phyloP scores from a whole-genome alignment of 2,113 vertebrate species.

The Phyllostomus hastatus region DNA sequence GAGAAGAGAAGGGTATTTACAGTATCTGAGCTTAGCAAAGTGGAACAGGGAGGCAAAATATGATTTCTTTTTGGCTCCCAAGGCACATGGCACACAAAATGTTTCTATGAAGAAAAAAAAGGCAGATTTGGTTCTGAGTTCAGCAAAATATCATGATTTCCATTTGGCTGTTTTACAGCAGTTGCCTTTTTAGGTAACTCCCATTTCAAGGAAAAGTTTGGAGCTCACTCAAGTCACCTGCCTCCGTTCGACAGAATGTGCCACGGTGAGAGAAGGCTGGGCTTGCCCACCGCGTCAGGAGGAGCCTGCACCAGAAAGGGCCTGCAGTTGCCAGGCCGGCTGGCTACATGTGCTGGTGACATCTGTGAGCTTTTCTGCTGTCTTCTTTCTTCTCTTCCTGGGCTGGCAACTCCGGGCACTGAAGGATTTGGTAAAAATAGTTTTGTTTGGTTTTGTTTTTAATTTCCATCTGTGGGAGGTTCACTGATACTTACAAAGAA shows the following conservation, averaged over 20 bases:
- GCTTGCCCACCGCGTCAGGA: slow-evolving; percentile 41
- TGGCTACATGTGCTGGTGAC: slow-evolving; percentile 52
- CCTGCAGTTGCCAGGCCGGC: slow-evolving; percentile 62
- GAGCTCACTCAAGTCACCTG: slow-evolving; percentile 52
- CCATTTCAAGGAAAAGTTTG: slow-evolving; percentile 67
- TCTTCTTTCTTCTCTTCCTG: slow-evolving; percentile 36
- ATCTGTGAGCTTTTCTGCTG: slow-evolving; percentile 67
- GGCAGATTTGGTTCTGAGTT: slow-evolving; percentile 70
- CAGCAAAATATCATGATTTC: slow-evolving; percentile 74
- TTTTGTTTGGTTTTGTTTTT: background rate
- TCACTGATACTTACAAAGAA: background rate
- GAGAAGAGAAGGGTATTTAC: slow-evolving; percentile 49
- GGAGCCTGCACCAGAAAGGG: slow-evolving; percentile 54
- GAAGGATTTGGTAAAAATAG: slow-evolving; percentile 62
- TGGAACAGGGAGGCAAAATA: slow-evolving; percentile 62
- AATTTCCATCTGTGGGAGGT: background rate
- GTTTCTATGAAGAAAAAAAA: slow-evolving; percentile 66
- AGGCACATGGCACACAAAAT: slow-evolving; percentile 68
- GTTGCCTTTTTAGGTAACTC: slow-evolving; percentile 77
- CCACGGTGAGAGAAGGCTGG: slow-evolving; percentile 54
- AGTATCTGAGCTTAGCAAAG: slow-evolving; percentile 67
- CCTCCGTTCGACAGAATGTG: slow-evolving; percentile 37
- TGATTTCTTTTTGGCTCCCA: slow-evolving; percentile 71
- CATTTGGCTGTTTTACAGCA: slow-evolving; percentile 57
- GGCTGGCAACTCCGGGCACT: slow-evolving; percentile 67